Percentiles rank a stretch among this genome's conserved stretches.
Conservation (phyloP, 2,797 vertebrate genomes). For the Sebastes minor region DNA sequence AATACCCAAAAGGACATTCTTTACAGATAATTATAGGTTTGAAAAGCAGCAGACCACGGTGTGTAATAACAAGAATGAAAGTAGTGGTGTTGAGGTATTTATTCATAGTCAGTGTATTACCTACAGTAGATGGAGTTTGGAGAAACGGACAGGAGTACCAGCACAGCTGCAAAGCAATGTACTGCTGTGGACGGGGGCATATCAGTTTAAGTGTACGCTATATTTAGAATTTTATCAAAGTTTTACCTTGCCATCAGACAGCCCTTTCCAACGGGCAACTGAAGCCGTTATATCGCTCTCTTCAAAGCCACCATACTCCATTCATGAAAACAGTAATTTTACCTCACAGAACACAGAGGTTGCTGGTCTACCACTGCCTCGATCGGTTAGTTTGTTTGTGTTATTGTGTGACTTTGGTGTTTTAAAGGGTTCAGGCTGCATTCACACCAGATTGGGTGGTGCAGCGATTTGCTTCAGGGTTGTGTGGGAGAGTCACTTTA, state of each 20-base stretch:
- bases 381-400: background rate
- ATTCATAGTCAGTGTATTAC: background rate
- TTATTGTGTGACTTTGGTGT: too few species aligned
- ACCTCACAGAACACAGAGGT: background rate
- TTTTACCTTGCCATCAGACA: background rate
- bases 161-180: too few species aligned
- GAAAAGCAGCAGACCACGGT: background rate
- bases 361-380: background rate
- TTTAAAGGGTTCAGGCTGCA: too few species aligned
- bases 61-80: background rate
- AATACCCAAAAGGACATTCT: background rate
- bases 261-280: background rate
- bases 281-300: background rate
- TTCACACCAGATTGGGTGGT: too few species aligned
- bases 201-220: rapidly evolving
- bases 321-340: background rate
- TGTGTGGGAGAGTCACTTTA: too few species aligned
- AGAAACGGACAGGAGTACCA: too few species aligned
- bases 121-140: too few species aligned
- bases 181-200: too few species aligned
- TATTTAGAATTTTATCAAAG: background rate
- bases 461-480: too few species aligned
- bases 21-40: background rate
- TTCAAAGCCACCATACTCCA: background rate
- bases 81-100: background rate